phyloP scores from a whole-genome alignment of 2,888 invertebrate species.

The Acrocyrtus sp. region DNA sequence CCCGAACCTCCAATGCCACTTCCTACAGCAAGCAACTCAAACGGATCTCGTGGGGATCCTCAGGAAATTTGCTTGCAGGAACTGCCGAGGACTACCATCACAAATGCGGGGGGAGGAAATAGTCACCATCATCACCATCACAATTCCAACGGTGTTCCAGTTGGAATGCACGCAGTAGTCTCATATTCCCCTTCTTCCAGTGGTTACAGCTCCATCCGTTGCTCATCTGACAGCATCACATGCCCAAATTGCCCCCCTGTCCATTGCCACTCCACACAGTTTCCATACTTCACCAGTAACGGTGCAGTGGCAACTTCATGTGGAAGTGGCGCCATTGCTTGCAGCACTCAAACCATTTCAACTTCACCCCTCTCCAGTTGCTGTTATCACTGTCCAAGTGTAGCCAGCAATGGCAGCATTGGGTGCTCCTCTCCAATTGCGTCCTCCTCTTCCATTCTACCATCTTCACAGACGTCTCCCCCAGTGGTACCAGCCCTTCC shows the following conservation, averaged over 20 bases:
- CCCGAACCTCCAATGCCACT: slow-evolving; percentile 56
- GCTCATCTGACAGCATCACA: slow-evolving; percentile 54
- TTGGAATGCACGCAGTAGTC: slow-evolving; percentile 39
- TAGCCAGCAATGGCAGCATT: background rate
- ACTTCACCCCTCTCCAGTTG: background rate
- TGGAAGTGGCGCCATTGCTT: background rate
- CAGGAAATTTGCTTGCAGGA: slow-evolving; percentile 35
- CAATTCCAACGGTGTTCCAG: background rate
- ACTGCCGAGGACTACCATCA: slow-evolving; percentile 20
- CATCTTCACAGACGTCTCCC: background rate
- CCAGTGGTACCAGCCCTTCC: too few relatives aligned
- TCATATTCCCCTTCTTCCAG: slow-evolving; percentile 60
- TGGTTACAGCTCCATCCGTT: slow-evolving; percentile 60
- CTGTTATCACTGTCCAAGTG: slow-evolving; percentile 6
- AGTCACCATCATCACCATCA: slow-evolving; percentile 38
- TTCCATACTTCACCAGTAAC: slow-evolving; percentile 14
- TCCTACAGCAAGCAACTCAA: slow-evolving; percentile 23
- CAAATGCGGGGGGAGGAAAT: background rate
- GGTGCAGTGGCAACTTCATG: slow-evolving; percentile 15
- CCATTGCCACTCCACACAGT: slow-evolving; percentile 39
- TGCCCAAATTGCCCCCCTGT: slow-evolving; percentile 42
- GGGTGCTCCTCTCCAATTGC: slow-evolving; percentile 22
- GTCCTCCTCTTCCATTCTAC: too few relatives aligned
- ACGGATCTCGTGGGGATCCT: slow-evolving; percentile 22
- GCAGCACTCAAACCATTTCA: slow-evolving; percentile 4